These are phyloP conservation scores for Phthorimaea operculella DNA, from an alignment of 1,140 invertebrate genomes.

Conservation along the genomic window DNA sequence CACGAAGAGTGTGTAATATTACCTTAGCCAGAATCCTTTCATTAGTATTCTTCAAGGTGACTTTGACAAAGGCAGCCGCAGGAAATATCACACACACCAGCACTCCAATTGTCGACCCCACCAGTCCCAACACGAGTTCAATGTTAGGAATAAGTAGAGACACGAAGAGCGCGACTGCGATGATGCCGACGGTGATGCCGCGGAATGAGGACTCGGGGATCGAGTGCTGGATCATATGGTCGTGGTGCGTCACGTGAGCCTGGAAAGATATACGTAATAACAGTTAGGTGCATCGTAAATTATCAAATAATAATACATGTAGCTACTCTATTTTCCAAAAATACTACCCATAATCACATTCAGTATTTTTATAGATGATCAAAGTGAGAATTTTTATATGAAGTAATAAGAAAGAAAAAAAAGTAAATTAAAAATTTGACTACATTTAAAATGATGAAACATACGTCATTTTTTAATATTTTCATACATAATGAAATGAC, in stretches of 20 bases:
- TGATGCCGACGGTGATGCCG: slow-evolving; percentile 81
- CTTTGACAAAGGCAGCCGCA: slow-evolving; percentile 78
- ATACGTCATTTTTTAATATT: no score
- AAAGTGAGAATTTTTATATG: no score
- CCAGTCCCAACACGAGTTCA: slow-evolving; percentile 90
- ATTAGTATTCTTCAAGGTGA: slow-evolving; percentile 79
- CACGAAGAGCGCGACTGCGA: slow-evolving; percentile 78
- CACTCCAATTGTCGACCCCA: slow-evolving; percentile 95
- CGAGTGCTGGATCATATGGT: slow-evolving; percentile 51
- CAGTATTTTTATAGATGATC: no score
- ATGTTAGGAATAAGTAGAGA: slow-evolving; percentile 88
- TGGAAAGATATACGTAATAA: no score
- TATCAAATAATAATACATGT: no score
- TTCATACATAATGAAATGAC: no score
- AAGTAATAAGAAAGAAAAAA: no score
- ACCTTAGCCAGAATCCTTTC: slow-evolving; percentile 79
- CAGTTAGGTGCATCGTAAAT: no score
- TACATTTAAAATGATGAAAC: no score
- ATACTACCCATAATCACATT: no score
- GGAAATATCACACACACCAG: slow-evolving; percentile 94
- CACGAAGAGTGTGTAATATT: slow-evolving; percentile 79
- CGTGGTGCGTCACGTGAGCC: slow-evolving; percentile 54
- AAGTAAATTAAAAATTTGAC: no score
- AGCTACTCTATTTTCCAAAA: no score
- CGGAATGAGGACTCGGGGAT: slow-evolving; percentile 86